Evolutionary conservation across 2,888 invertebrate species (phyloP).

Genomic region (Oxycera nigricornis): DNA sequence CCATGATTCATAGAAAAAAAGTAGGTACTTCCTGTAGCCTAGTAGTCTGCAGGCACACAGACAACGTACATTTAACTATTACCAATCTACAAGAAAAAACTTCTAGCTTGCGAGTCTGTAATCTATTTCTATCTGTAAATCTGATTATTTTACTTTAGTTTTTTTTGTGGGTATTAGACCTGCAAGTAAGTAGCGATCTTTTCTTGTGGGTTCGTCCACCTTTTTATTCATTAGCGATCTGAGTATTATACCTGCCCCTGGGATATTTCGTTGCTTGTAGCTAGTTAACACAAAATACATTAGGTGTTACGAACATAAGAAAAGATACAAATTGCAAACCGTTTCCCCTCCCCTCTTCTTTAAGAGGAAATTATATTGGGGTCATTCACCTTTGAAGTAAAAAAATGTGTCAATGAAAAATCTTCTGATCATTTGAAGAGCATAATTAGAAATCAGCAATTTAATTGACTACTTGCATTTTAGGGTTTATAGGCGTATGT

Average conservation of each 20-base stretch:
- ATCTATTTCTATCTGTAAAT: not conserved
- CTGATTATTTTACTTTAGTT: not conserved
- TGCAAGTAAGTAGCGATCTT: not conserved
- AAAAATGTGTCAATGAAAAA: too few species aligned
- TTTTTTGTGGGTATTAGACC: not conserved
- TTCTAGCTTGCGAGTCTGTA: not conserved
- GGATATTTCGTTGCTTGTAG: not conserved
- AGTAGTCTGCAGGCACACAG: not conserved
- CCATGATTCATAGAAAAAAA: not conserved
- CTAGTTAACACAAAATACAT: too few species aligned
- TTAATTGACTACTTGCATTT: too few species aligned
- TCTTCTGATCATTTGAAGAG: too few species aligned
- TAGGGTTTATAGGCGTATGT: too few species aligned
- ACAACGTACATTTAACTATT: not conserved
- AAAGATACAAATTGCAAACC: too few species aligned
- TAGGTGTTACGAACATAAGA: too few species aligned
- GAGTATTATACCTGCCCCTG: not conserved
- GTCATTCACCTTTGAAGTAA: too few species aligned
- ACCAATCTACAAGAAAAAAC: not conserved
- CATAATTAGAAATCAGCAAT: too few species aligned
- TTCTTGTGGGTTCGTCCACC: not conserved
- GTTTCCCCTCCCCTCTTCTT: too few species aligned
- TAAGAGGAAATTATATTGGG: too few species aligned
- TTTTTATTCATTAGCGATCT: not conserved
- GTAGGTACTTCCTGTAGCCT: not conserved